Evolutionary conservation across 2,888 invertebrate genomes (phyloP).

Genomic region (Amaurobius ferox): DNA sequence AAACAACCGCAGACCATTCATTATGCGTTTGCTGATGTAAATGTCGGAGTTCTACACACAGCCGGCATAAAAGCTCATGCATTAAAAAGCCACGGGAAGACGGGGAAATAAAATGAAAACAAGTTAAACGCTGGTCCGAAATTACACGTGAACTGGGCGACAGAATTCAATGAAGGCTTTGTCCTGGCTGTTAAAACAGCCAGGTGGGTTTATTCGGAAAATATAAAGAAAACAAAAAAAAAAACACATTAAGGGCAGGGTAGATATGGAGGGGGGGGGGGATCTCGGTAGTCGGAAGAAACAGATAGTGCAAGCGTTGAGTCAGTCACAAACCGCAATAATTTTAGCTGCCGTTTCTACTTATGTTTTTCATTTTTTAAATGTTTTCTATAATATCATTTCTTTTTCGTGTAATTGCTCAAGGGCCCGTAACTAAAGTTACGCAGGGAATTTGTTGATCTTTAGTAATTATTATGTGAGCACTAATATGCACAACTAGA

Average conservation of each 20-base stretch:
- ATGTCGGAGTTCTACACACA: background rate
- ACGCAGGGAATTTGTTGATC: background rate
- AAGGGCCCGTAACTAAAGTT: background rate
- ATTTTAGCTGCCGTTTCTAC: background rate
- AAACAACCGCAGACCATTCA: slow-evolving; percentile 3
- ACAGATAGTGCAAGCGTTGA: slow-evolving; percentile 11
- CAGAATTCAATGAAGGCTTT: slow-evolving; percentile 31
- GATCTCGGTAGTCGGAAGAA: slow-evolving; percentile 14
- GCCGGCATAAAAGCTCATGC: slow-evolving; percentile 13
- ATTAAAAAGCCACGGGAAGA: background rate
- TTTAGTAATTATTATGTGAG: no score
- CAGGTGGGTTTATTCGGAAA: slow-evolving; percentile 32
- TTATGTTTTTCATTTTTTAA: slow-evolving; percentile 1
- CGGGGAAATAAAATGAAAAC: background rate
- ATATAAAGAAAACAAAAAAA: slow-evolving; percentile 6
- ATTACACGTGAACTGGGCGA: slow-evolving; percentile 6
- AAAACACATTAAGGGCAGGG: background rate
- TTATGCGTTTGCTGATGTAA: slow-evolving; percentile 3
- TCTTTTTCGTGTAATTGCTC: slow-evolving; percentile 15
- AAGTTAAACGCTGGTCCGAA: background rate
- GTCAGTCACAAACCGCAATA: background rate
- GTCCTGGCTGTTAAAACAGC: slow-evolving; percentile 28
- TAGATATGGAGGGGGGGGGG: background rate
- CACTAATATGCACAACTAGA: no score
- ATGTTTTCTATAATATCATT: background rate